Conservation (phyloP, 2,797 vertebrate genomes). For the Bradypodion pumilum region DNA sequence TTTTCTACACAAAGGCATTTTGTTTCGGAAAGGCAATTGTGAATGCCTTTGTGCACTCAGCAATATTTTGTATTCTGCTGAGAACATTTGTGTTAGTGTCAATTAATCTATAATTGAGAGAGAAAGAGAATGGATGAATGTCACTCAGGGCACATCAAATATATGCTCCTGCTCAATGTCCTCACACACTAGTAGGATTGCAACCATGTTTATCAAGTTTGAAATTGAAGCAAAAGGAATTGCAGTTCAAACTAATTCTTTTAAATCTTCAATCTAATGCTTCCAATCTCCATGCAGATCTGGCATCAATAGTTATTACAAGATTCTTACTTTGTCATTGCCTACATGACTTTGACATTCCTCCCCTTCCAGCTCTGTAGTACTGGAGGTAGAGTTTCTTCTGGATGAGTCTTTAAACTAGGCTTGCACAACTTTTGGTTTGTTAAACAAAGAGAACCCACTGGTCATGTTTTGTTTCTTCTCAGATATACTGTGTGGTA, state of each 20-base stretch:
- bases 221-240: conserved; percentile 44
- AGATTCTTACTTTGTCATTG: conserved; percentile 25
- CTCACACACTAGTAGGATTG: conserved; percentile 29
- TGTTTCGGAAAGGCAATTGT: conserved; percentile 62
- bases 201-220: conserved; percentile 46
- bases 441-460: not conserved
- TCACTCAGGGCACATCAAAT: conserved; percentile 36
- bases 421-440: not conserved
- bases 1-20: conserved; percentile 65
- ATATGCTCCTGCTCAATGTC: conserved; percentile 26
- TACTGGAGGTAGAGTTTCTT: not conserved
- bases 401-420: not conserved
- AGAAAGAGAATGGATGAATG: conserved; percentile 37
- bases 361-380: not conserved
- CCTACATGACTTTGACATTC: conserved; percentile 26
- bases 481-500: too few relatives aligned
- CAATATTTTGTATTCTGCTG: conserved; percentile 63
- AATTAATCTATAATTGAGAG: conserved; percentile 64
- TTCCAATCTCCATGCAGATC: conserved; percentile 5
- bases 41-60: conserved; percentile 68
- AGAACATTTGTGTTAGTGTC: conserved; percentile 56
- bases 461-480: too few relatives aligned
- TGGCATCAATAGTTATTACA: conserved; percentile 29
- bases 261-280: conserved; percentile 36
- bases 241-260: conserved; percentile 45